Percentiles rank a stretch among this genome's conserved stretches.
phyloP scores from a whole-genome alignment of 2,113 vertebrate genomes.

The Mohoua ochrocephala region DNA sequence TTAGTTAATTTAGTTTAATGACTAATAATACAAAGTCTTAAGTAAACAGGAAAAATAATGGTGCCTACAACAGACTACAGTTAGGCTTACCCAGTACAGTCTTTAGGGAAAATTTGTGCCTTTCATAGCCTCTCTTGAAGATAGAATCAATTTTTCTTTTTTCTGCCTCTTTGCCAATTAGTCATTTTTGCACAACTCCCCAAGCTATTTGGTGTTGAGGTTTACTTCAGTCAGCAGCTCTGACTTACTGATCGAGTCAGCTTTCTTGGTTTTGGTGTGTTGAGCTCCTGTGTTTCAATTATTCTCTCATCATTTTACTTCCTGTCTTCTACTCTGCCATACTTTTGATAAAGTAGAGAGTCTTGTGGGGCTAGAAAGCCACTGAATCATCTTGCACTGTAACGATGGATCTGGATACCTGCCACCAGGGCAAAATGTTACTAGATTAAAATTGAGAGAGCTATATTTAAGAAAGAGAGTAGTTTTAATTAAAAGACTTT shows the following conservation, averaged over 20 bases:
- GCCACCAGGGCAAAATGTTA: conserved; percentile 21
- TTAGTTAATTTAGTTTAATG: not conserved
- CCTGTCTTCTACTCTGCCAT: not conserved
- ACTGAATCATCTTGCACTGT: not conserved
- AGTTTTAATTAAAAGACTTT: conserved; percentile 35
- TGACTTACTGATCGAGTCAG: not conserved
- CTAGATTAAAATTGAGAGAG: not conserved
- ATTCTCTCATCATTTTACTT: conserved; percentile 29
- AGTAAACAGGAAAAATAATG: not conserved
- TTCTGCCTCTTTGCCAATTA: not conserved
- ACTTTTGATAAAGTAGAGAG: conserved; percentile 5
- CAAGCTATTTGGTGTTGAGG: not conserved
- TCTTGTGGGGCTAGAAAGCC: not conserved
- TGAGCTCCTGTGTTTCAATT: conserved; percentile 14
- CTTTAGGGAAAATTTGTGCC: not conserved
- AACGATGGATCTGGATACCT: not conserved
- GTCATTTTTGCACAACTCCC: not conserved
- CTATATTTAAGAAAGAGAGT: conserved; percentile 18
- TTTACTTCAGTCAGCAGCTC: not conserved
- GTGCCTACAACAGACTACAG: not conserved
- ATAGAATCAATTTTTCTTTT: not conserved
- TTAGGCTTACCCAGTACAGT: not conserved
- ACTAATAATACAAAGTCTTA: not conserved
- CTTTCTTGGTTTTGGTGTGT: not conserved
- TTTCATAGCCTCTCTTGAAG: not conserved